Evolutionary conservation across 2,113 vertebrate genomes (phyloP).

Genomic region (Podiceps cristatus): DNA sequence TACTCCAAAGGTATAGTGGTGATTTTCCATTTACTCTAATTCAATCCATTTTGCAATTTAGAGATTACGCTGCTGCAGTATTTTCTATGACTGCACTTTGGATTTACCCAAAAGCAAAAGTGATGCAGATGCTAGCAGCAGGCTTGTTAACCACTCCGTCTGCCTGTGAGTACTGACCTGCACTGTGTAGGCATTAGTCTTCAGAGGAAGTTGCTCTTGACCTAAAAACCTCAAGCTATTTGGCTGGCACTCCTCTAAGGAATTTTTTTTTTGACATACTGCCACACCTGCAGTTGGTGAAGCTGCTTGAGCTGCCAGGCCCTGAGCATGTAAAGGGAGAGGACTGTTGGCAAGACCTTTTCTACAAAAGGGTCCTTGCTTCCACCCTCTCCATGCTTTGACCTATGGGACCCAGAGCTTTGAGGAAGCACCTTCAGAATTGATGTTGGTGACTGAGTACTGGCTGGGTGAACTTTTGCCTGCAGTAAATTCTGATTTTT

Average conservation of each 20-base stretch:
- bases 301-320: background rate
- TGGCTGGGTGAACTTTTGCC: background rate
- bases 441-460: background rate
- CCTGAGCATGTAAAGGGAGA: background rate
- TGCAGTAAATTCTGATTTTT: background rate
- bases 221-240: background rate
- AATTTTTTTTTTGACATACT: background rate
- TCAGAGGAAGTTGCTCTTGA: background rate
- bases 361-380: background rate
- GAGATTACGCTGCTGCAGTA: background rate
- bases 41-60: background rate
- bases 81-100: background rate
- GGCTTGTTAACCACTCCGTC: background rate
- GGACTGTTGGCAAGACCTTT: background rate
- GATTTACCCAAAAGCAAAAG: background rate
- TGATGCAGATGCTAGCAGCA: background rate
- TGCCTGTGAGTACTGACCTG: background rate
- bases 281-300: background rate
- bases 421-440: background rate
- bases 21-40: background rate
- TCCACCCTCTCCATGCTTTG: background rate
- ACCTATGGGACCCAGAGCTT: background rate
- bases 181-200: background rate
- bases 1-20: background rate
- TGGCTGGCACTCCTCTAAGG: background rate